Conservation (phyloP, 2,888 invertebrate genomes). For the Diaperis boleti region DNA sequence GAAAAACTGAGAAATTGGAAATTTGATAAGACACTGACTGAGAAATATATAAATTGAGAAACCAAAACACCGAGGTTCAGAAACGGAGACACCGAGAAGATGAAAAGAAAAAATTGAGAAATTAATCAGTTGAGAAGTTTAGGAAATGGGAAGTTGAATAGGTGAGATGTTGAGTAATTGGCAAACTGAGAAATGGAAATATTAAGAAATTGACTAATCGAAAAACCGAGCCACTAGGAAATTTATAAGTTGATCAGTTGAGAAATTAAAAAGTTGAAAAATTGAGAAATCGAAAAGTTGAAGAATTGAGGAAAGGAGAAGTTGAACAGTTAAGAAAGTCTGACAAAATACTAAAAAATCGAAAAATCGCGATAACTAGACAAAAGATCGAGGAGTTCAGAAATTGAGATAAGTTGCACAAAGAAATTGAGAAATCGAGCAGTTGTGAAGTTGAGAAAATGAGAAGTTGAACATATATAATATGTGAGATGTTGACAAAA, state of each 20-base stretch:
- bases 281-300: background rate
- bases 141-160: background rate
- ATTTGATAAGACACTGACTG: too few relatives aligned
- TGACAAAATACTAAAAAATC: background rate
- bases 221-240: background rate
- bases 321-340: too few relatives aligned
- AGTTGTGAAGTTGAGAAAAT: background rate
- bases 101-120: too few relatives aligned
- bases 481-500: too few relatives aligned
- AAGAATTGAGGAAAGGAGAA: background rate
- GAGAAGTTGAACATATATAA: too few relatives aligned
- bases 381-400: too few relatives aligned
- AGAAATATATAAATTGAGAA: too few relatives aligned
- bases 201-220: background rate
- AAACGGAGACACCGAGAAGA: too few relatives aligned
- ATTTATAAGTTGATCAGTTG: background rate
- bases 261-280: background rate
- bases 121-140: background rate
- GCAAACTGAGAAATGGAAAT: background rate
- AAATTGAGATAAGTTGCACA: too few relatives aligned
- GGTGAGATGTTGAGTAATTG: background rate
- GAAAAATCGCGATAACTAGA: too few relatives aligned
- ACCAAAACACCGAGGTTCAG: too few relatives aligned
- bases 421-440: background rate
- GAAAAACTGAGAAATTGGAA: too few relatives aligned